Evolutionary conservation across 2,888 invertebrate genomes (phyloP), one percentile per base, ranked within the genome.

Genomic region (Caradrina kadenii): DNA sequence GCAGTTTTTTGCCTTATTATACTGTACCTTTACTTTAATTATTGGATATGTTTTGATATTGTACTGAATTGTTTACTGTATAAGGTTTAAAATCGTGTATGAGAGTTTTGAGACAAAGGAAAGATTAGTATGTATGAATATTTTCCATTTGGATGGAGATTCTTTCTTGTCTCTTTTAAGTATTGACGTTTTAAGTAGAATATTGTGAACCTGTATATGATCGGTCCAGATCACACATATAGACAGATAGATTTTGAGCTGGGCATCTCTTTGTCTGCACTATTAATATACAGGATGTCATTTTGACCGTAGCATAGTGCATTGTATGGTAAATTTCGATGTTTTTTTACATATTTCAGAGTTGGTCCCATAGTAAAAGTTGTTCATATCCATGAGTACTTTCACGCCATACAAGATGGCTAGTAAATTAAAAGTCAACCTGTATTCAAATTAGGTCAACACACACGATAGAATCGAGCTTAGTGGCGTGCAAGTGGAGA

Each of bases 1-100:
- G 91, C 92, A 85, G 88, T 85, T 91, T 91, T 93, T 93, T 83
- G 70, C 89, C 90, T 92, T 91, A 90, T 92, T 91, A 92, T 92
- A 87, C 88, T 76, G 87, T 85, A 87, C 88, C 86, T 88, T 87
- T 83, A 81, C 86, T 87, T 90, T 90, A 91, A 91, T 91, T 90
- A 90, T 90, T 86, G 86, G 85, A 82, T 86, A 83, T 68, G 80
- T 73, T 76, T 73, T 80, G 68, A 84, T 81, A 81, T 79, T 77
- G 75, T 61, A 78, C 81, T 80, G 68, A 66, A 73, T 66, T 69
- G 42, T 66, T 69, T 42, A 49, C 26, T 19, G 22, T 63, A 50
- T 77, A 84, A 45, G 63, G 83, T 77, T 79, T 72, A 77, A 68
- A 55, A 49, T 84, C 62, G 75, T 60, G 35, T 69, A 50, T 53